Percentiles rank a stretch among this genome's conserved stretches.
These are phyloP conservation scores for Clunio marinus DNA, from an alignment of 2,888 invertebrate species.

Conservation along the genomic window DNA sequence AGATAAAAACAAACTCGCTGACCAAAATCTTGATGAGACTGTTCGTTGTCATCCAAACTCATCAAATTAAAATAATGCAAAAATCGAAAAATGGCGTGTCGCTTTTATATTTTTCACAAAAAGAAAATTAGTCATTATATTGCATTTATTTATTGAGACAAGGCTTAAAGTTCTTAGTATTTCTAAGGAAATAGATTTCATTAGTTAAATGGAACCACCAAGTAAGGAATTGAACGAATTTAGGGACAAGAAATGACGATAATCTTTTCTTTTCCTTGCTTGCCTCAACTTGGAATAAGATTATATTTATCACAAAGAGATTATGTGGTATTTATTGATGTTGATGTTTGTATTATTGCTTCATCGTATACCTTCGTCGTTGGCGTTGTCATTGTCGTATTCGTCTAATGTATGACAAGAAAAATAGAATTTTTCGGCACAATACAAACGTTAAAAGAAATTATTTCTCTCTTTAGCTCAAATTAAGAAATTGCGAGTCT, in stretches of 20 bases:
- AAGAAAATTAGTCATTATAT: not conserved
- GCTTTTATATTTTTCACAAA: too few species aligned
- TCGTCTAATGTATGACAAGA: too few species aligned
- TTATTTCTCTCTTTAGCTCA: not conserved
- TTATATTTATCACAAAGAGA: conserved; percentile 39
- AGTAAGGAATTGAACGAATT: not conserved
- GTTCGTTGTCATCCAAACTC: too few species aligned
- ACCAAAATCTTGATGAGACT: too few species aligned
- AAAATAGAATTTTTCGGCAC: not conserved
- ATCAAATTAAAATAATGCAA: too few species aligned
- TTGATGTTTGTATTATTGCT: not conserved
- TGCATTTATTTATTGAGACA: not conserved
- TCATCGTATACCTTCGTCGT: not conserved
- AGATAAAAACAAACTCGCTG: too few species aligned
- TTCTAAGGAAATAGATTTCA: conserved; percentile 12
- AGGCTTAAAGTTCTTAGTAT: not conserved
- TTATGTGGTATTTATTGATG: conserved; percentile 36
- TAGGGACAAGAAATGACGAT: conserved; percentile 7
- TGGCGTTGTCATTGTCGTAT: too few species aligned
- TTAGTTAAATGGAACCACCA: conserved; percentile 30
- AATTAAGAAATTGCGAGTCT: not conserved
- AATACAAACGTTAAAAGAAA: not conserved
- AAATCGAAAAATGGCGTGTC: too few species aligned
- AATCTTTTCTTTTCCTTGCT: conserved; percentile 32
- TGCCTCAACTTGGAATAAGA: conserved; percentile 26